phyloP scores from a whole-genome alignment of 2,797 vertebrate species.

The Neopelma chrysocephalum region DNA sequence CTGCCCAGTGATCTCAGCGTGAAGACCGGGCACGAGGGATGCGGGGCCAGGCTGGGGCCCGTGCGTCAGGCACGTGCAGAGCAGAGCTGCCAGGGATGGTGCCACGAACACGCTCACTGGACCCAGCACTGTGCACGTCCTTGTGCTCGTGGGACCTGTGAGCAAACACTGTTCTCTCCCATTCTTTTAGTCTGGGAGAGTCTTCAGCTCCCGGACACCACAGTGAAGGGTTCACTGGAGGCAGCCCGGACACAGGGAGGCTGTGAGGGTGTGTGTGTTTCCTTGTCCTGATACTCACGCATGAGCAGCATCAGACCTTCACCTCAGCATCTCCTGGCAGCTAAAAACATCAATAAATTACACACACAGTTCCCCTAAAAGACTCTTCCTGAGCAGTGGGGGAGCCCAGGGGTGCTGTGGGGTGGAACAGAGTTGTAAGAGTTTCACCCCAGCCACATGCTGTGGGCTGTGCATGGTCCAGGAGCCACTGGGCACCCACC shows the following conservation, averaged over 20 bases:
- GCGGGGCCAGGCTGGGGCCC: neutral
- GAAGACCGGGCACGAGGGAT: neutral
- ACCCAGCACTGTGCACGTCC: neutral
- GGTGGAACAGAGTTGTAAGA: neutral
- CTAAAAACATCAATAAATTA: neutral
- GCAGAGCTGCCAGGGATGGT: fast-evolving
- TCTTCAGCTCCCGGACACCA: neutral
- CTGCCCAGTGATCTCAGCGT: neutral
- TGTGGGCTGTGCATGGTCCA: fast-evolving
- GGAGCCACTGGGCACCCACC: neutral
- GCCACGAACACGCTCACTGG: neutral
- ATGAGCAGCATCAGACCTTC: neutral
- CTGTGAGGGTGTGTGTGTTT: neutral
- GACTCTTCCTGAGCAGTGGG: neutral
- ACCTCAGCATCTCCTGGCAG: neutral
- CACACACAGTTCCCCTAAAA: neutral
- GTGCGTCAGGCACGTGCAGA: neutral
- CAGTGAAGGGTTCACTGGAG: neutral
- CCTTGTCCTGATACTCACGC: neutral
- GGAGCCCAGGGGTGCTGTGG: neutral
- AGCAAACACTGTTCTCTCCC: neutral
- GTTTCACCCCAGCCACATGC: neutral
- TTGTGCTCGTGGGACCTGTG: fast-evolving
- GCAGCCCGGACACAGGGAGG: too few species aligned
- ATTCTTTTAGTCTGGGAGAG: neutral